phyloP scores from a whole-genome alignment of 2,113 vertebrate species.

The Panurus biarmicus region DNA sequence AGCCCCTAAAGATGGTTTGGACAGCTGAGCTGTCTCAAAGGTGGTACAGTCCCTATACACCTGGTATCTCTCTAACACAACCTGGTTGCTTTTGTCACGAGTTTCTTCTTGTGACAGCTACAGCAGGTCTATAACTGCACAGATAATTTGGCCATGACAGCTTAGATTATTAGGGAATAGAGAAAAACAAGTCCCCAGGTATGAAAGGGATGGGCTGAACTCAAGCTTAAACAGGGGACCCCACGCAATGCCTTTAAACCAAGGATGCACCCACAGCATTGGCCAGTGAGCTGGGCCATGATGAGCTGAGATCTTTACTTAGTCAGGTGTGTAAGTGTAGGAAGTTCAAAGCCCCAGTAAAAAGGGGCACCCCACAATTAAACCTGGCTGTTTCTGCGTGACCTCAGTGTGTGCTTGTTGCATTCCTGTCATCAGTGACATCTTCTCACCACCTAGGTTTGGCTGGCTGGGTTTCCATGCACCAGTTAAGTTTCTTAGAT shows the following conservation, averaged over 20 bases:
- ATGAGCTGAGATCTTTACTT: background rate
- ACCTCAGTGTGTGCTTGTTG: background rate
- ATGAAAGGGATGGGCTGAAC: background rate
- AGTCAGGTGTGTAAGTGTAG: background rate
- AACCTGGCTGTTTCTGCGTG: background rate
- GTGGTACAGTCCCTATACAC: background rate
- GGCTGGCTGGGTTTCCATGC: background rate
- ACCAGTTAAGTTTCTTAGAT: background rate
- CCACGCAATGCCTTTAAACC: background rate
- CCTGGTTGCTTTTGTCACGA: background rate
- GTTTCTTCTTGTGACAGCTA: background rate
- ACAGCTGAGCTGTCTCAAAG: background rate
- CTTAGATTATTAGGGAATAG: background rate
- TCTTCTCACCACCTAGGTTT: background rate
- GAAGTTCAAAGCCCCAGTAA: background rate
- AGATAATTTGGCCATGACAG: background rate
- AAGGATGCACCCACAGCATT: background rate
- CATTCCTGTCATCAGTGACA: background rate
- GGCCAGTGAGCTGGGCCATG: background rate
- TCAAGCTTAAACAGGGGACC: background rate
- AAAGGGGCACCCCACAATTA: background rate
- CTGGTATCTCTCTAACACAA: background rate
- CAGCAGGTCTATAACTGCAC: background rate
- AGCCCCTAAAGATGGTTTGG: background rate
- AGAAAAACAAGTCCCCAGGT: background rate